Evolutionary conservation across 2,113 vertebrate genomes (phyloP).

Genomic region (Eclectus roratus): DNA sequence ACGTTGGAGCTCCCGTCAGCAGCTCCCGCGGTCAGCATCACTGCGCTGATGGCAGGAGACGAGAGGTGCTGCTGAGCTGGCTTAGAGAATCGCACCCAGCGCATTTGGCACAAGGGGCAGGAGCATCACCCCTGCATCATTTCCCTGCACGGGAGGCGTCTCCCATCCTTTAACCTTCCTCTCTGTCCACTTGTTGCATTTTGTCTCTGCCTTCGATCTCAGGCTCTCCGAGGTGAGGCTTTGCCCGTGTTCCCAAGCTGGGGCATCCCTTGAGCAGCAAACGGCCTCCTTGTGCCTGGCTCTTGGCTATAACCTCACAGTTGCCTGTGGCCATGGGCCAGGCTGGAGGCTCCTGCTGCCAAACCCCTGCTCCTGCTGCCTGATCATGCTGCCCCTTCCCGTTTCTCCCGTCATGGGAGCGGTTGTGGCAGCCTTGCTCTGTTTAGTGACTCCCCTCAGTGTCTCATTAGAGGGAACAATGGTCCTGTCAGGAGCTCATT

Average conservation of each 20-base stretch:
- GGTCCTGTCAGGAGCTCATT: neutral
- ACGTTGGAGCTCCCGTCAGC: neutral
- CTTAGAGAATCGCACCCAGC: neutral
- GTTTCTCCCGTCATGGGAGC: fast-evolving
- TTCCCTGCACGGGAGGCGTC: fast-evolving
- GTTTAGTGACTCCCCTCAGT: neutral
- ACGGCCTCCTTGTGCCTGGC: fast-evolving
- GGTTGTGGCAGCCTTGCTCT: fast-evolving
- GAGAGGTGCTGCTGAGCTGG: neutral
- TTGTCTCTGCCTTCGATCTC: neutral
- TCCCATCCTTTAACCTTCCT: neutral
- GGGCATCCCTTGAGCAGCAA: neutral
- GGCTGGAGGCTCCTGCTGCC: neutral
- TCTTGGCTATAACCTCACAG: fast-evolving
- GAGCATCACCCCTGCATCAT: fast-evolving
- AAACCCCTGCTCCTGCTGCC: fast-evolving
- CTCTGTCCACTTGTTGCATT: neutral
- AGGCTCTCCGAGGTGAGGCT: neutral
- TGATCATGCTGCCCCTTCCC: fast-evolving
- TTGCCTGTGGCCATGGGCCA: fast-evolving
- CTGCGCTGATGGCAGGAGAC: neutral
- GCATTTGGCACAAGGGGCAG: neutral
- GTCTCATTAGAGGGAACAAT: neutral
- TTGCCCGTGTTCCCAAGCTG: fast-evolving
- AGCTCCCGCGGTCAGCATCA: neutral